Evolutionary conservation across 1,140 invertebrate genomes (phyloP), one percentile per base, ranked within the genome.

Genomic region (Atopsyche davidsoni): DNA sequence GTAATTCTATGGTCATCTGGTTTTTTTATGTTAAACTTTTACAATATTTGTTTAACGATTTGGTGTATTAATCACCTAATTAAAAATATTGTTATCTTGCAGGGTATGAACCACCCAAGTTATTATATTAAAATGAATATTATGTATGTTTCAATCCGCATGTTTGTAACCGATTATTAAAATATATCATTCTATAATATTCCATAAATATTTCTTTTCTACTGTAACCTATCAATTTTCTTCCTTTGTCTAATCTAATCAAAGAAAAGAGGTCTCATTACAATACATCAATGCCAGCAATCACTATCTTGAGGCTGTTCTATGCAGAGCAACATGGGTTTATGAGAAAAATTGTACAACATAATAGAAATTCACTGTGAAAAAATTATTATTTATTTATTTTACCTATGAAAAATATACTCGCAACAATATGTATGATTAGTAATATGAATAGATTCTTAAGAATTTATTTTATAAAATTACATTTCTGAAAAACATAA

Each of bases 401-500:
- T n/a, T n/a, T n/a, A n/a, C n/a, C n/a, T n/a, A n/a, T n/a, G n/a
- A n/a, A n/a, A n/a, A n/a, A n/a, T n/a, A n/a, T n/a, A n/a, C n/a
- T n/a, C n/a, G n/a, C n/a, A n/a, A n/a, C n/a, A n/a, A n/a, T n/a
- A n/a, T n/a, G n/a, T n/a, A n/a, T n/a, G n/a, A n/a, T n/a, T n/a
- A n/a, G n/a, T n/a, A n/a, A n/a, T n/a, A n/a, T n/a, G n/a, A n/a
- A n/a, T n/a, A n/a, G n/a, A n/a, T n/a, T n/a, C n/a, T n/a, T n/a
- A n/a, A n/a, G 35, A 9, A 13, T 38, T 14, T 9, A 38, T 38
- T 13, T 38, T 38, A 38, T 38, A 38, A 31, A 45, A 25, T 14
- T 45, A n/a, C 14, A 24, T 32, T 45, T 13, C 25, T 24, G 23
- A 22, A 7, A 17, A 4, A 72, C 91, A 93, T 9, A 99, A 69